phyloP scores from a whole-genome alignment of 1,140 invertebrate species.

The Gonioctena quinquepunctata region DNA sequence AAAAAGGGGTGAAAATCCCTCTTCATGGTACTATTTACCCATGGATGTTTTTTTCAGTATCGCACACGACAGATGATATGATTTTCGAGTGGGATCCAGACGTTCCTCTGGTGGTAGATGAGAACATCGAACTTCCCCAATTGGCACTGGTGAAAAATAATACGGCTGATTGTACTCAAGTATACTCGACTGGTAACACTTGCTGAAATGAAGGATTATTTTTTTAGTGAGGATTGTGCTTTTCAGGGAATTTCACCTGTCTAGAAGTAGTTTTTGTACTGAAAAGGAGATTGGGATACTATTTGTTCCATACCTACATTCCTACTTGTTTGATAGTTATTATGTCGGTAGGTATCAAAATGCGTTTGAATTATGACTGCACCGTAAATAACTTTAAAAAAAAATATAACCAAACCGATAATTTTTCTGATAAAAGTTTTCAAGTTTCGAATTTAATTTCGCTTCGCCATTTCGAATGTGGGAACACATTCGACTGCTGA shows the following conservation, averaged over 20 bases:
- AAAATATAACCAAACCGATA: no score
- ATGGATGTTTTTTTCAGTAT: conserved; percentile 71
- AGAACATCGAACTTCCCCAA: conserved; percentile 85
- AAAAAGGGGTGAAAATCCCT: no score
- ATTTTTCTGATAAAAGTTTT: no score
- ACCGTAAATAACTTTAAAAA: no score
- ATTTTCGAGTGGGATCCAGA: conserved; percentile 90
- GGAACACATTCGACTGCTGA: no score
- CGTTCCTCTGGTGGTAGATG: conserved; percentile 85
- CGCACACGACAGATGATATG: conserved; percentile 88
- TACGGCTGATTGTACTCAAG: conserved; percentile 86
- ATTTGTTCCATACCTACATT: conserved; percentile 87
- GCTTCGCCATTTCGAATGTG: no score
- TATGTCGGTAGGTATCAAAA: conserved; percentile 72
- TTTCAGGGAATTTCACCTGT: conserved; percentile 84
- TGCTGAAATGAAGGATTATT: no score
- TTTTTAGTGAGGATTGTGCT: not conserved
- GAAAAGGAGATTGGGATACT: conserved; percentile 83
- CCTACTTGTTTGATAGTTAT: conserved; percentile 87
- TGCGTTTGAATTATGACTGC: no score
- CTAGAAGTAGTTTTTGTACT: conserved; percentile 84
- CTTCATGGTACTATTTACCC: no score
- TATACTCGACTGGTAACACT: conserved; percentile 79
- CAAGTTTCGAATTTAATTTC: no score
- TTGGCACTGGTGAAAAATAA: conserved; percentile 81